Evolutionary conservation across 2,113 vertebrate species (phyloP), one percentile per base, ranked within the genome.

Genomic region (Thomomys bottae): DNA sequence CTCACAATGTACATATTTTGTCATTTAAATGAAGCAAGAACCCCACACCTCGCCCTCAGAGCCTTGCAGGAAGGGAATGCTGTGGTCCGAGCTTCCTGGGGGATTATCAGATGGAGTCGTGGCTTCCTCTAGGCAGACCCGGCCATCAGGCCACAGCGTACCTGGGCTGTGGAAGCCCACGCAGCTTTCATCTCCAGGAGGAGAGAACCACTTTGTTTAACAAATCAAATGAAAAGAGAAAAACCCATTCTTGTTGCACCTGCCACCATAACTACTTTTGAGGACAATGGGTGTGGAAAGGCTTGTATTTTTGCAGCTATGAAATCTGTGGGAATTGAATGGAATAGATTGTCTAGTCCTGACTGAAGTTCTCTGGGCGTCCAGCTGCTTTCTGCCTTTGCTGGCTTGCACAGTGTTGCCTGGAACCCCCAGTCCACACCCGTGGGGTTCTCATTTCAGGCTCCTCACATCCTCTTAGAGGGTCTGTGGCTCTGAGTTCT

Each of bases 241-340:
- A 80, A 77, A 64, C 78, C 11, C 36, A 4, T 36, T 5, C 81
- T 4, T n/a, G 24, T 86, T 4, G 9, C 73, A n/a, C 64, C 68
- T 12, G 68, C 77, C 57, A n/a, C 40, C 45, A 42, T 26, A 88
- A 38, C 40, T 72, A 59, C 63, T 83, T 86, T 67, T 84, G 73
- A 84, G 66, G 40, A 45, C 20, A 28, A 72, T 57, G 57, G 75
- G 12, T 84, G 28, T 84, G 84, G 78, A 78, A 82, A 61, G 59
- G 72, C 26, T 30, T n/a, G 3, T 83, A 42, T 73, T 92, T 57
- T 80, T 15, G 18, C 49, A 54, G 79, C 85, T 6, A 86, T 57
- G 14, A 40, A 34, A 66, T 77, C 32, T 78, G 8, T 71, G 18
- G 11, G 82, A 42, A 78, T 84, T 49, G 32, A 90, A 38, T 26